Evolutionary conservation across 2,797 vertebrate species (phyloP), one percentile per base, ranked within the genome.

Genomic region (Bradypodion pumilum): DNA sequence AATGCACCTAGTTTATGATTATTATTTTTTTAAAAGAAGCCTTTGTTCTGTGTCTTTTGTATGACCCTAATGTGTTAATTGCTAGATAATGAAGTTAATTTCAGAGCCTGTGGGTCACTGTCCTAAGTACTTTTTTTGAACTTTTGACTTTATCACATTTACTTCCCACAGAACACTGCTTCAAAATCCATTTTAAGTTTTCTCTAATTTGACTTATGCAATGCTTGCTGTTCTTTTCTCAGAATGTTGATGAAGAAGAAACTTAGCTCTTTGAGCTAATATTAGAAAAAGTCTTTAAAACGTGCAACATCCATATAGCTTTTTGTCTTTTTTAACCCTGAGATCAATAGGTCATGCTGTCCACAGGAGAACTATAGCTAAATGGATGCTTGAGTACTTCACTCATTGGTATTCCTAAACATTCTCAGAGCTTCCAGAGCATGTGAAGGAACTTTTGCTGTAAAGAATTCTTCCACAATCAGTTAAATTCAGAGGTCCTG

Each of bases 301-400:
- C 42, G 29, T 92, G 87, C 91, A 92, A 88, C 37, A 85, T 89
- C 91, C 81, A 52, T 84, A 85, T 73, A 69, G 46, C 89, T 92
- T 92, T 60, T 86, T 91, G 81, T 91, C 93, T 93, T 86, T 85
- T 42, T 85, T 86, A 90, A 94, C 94, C 93, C 84, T 90, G 85
- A 84, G 93, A 92, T 92, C 92, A 92, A 82, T 92, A 89, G 93
- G 93, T 92, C 88, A 89, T 91, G 88, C 86, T 95, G 91, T 93
- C 94, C 92, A 89, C 89, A 91, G 89, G 94, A 7, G n/a, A 92
- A 89, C 81, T 83, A 88, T 88, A 91, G 93, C 92, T 95, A 94
- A 94, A 91, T 90, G 88, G 84, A 86, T 90, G 81, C 90, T 90
- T 94, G 85, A 91, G 89, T 94, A 56, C 86, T 83, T 89, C 83